phyloP scores from a whole-genome alignment of 2,888 invertebrate species.

The Agonopterix heracliana region DNA sequence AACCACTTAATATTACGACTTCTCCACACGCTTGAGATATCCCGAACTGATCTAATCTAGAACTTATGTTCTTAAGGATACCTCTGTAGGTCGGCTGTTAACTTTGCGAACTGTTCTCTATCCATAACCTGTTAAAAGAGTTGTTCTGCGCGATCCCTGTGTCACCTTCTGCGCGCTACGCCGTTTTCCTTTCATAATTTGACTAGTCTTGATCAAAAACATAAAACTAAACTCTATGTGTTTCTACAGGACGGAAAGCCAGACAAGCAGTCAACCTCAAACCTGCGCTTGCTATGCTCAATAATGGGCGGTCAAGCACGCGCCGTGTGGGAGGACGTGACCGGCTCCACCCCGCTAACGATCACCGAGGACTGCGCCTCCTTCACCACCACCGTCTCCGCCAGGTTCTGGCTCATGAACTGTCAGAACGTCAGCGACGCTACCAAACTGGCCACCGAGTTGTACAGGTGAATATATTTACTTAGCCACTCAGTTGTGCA shows the following conservation, averaged over 20 bases:
- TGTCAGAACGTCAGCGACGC: slow-evolving; percentile 96
- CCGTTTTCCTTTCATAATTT: too few species aligned
- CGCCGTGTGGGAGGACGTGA: slow-evolving; percentile 99
- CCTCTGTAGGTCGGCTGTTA: too few species aligned
- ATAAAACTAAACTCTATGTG: background rate
- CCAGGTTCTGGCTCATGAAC: slow-evolving; percentile 98
- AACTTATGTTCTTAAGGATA: too few species aligned
- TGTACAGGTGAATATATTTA: slow-evolving; percentile 88
- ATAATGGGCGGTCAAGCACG: slow-evolving; percentile 97
- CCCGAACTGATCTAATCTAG: too few species aligned
- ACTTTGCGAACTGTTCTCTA: too few species aligned
- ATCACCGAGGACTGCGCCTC: slow-evolving; percentile 98
- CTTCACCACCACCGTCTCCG: slow-evolving; percentile 99
- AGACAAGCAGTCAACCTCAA: slow-evolving; percentile 63
- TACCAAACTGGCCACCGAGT: slow-evolving; percentile 95
- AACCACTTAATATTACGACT: too few species aligned
- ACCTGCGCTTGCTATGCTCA: slow-evolving; percentile 92
- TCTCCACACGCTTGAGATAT: too few species aligned
- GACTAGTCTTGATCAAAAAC: too few species aligned
- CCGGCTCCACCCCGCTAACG: slow-evolving; percentile 97
- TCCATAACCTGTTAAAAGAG: too few species aligned
- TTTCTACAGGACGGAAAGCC: slow-evolving; percentile 36
- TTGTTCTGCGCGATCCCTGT: too few species aligned
- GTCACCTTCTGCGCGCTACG: too few species aligned
- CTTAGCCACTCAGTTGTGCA: too few species aligned